Conservation (phyloP, 2,888 invertebrate genomes). For the Byasa hedistus region DNA sequence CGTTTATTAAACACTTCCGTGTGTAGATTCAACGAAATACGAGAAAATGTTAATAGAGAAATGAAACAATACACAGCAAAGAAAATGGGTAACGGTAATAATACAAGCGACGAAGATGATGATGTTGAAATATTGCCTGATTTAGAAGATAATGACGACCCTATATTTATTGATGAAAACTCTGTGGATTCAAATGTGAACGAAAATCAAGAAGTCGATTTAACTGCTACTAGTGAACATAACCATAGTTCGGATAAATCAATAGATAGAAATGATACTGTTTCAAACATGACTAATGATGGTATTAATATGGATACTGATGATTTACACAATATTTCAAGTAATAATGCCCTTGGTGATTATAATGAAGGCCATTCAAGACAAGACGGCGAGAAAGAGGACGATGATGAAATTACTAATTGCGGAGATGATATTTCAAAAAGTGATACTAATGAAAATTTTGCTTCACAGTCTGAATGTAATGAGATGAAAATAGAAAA, state of each 20-base stretch:
- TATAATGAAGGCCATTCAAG: conserved; percentile 1
- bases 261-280: conserved; percentile 32
- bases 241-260: conserved; percentile 70
- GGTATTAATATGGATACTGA: conserved; percentile 20
- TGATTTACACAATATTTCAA: conserved; percentile 2
- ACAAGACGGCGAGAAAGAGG: conserved; percentile 21
- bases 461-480: conserved; percentile 12
- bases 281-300: conserved; percentile 26
- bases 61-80: conserved; percentile 73
- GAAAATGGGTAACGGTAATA: conserved; percentile 42
- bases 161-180: conserved; percentile 76
- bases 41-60: conserved; percentile 77
- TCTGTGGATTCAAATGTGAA: conserved; percentile 63
- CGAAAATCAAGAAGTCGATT: conserved; percentile 62
- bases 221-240: conserved; percentile 71
- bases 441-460: conserved; percentile 1
- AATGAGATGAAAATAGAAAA: conserved; percentile 17
- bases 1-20: conserved; percentile 77
- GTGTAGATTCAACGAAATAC: conserved; percentile 76
- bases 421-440: neutral
- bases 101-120: conserved; percentile 62
- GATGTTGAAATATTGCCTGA: conserved; percentile 68
- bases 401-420: conserved; percentile 22
- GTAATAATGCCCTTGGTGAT: conserved; percentile 2
- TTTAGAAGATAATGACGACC: conserved; percentile 61